A percentile compares a stretch with the other conserved stretches of the same genome.
These are phyloP conservation scores for Eurois occulta DNA, from an alignment of 2,888 invertebrate species.

Conservation along the genomic window DNA sequence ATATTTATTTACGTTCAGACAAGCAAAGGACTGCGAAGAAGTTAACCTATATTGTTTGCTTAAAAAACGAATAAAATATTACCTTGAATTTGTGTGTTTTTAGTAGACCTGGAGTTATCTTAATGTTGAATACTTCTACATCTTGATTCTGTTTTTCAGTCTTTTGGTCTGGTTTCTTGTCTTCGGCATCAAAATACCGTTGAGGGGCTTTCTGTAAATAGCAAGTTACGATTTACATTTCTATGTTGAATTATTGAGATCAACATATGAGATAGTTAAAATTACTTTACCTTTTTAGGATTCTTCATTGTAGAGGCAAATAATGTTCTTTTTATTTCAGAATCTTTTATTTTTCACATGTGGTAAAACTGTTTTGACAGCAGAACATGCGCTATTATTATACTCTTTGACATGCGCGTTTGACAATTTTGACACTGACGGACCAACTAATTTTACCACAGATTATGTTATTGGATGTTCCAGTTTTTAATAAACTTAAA, in stretches of 20 bases:
- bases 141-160: constrained; percentile 55
- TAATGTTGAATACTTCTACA: constrained; percentile 83
- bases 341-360: constrained; percentile 21
- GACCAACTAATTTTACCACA: neutral
- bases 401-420: neutral
- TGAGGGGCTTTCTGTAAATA: constrained; percentile 72
- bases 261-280: neutral
- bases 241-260: neutral
- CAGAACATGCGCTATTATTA: neutral
- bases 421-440: constrained; percentile 36
- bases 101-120: constrained; percentile 76
- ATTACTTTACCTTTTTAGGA: constrained; percentile 63
- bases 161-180: constrained; percentile 59
- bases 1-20: neutral
- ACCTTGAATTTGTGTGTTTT: constrained; percentile 78
- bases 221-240: constrained; percentile 5
- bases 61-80: constrained; percentile 24
- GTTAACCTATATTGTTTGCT: constrained; percentile 45
- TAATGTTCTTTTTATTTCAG: constrained; percentile 13
- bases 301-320: constrained; percentile 64
- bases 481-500: neutral
- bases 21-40: neutral
- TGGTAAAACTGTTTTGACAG: constrained; percentile 24
- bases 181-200: constrained; percentile 79
- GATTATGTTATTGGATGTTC: constrained; percentile 7